Conservation (phyloP, 2,888 invertebrate species). For the Gastracanthus pulcherrimus region DNA sequence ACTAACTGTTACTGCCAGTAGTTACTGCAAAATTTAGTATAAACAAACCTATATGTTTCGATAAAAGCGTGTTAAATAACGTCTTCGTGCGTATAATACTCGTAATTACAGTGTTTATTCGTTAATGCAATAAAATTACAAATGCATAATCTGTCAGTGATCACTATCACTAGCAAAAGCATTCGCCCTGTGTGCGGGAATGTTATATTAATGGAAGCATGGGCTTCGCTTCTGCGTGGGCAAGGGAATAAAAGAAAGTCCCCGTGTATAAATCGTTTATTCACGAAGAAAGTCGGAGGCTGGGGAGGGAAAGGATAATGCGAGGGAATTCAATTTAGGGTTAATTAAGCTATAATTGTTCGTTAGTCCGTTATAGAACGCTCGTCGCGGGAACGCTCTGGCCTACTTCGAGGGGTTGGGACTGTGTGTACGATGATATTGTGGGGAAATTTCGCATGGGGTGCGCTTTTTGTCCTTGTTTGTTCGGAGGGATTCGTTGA, state of each 20-base stretch:
- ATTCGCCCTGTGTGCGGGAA: too few species aligned
- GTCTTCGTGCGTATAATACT: too few species aligned
- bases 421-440: neutral
- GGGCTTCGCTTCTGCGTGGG: neutral
- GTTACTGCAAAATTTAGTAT: too few species aligned
- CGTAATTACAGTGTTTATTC: too few species aligned
- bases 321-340: constrained; percentile 37
- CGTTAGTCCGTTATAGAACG: constrained; percentile 4
- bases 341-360: constrained; percentile 44
- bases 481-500: too few species aligned
- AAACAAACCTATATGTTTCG: too few species aligned
- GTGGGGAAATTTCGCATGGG: neutral
- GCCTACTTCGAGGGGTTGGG: neutral
- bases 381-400: neutral
- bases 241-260: neutral
- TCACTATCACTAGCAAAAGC: too few species aligned
- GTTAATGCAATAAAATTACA: too few species aligned
- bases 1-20: too few species aligned
- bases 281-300: constrained; percentile 14
- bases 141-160: too few species aligned
- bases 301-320: neutral
- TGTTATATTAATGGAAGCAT: neutral
- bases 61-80: too few species aligned
- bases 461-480: too few species aligned
- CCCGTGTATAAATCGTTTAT: constrained; percentile 27